These are phyloP conservation scores for Diplazon laetatorius DNA, from an alignment of 2,888 invertebrate genomes.

Conservation along the genomic window DNA sequence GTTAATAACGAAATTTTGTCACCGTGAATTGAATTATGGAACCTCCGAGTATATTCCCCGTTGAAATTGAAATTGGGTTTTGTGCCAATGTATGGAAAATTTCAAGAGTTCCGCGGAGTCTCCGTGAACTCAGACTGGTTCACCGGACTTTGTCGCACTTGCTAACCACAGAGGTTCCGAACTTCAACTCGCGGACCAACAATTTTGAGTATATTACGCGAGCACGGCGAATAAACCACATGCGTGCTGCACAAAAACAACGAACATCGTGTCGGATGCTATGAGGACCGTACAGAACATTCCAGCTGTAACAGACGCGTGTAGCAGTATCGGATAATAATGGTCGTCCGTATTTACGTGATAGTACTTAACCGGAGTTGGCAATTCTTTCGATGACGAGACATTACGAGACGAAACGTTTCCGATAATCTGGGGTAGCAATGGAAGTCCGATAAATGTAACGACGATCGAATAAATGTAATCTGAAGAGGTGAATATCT, in stretches of 20 bases:
- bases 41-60: too few species aligned
- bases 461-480: not conserved
- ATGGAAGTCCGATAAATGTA: not conserved
- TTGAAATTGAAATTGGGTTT: not conserved
- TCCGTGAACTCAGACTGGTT: too few species aligned
- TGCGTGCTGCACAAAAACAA: not conserved
- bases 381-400: conserved; percentile 20
- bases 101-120: not conserved
- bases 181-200: too few species aligned
- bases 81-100: not conserved
- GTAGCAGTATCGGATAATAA: conserved; percentile 31
- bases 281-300: conserved; percentile 2
- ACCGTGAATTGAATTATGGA: too few species aligned
- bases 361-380: conserved; percentile 33
- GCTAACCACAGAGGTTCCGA: too few species aligned
- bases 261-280: conserved; percentile 31
- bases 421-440: conserved; percentile 18
- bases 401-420: too few species aligned
- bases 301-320: not conserved
- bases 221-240: conserved; percentile 3
- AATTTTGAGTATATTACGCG: not conserved
- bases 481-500: too few species aligned
- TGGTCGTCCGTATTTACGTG: conserved; percentile 34
- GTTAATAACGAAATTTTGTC: too few species aligned
- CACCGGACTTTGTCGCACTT: too few species aligned